Evolutionary conservation across 1,140 invertebrate genomes (phyloP), one percentile per base, ranked within the genome.

Genomic region (Sogatella furcifera): DNA sequence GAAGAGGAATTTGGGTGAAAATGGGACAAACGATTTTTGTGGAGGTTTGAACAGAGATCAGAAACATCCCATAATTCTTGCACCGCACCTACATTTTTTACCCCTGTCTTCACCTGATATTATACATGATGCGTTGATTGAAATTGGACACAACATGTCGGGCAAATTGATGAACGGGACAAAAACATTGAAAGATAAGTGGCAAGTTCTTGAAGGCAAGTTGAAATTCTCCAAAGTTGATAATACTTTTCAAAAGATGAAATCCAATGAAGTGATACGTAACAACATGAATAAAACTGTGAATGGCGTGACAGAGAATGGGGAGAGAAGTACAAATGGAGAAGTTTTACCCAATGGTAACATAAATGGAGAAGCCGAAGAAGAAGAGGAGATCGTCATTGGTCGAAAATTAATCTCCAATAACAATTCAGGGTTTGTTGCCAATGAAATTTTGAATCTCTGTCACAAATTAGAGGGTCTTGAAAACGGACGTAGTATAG

Each of bases 161-260:
- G 76, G 75, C 56, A 79, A 78, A 69, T 68, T 78, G 9, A 76
- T 64, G 64, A 71, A 70, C 11, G 74, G 77, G 60, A 79, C 76
- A 63, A 77, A 75, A 61, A 75, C 72, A 19, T 67, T 80, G 52
- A 77, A 74, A 72, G 74, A 74, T 52, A 74, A 77, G 67, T 77
- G 76, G 65, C 61, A 64, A 38, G 44, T 60, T 5, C 52, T 63
- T 5, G 64, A 64, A 62, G 62, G 54, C 24, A 66, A 66, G 54
- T 31, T 65, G 1, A 60, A 56, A 49, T 57, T 57, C 6, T 56
- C 57, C 3, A 60, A 60, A 41, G 28, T 19, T 17, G 58, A 60
- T 17, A 46, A 31, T 13, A 46, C 19, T 4, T 34, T 52, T 31
- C 34, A 61, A 54, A 13, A 34, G 21, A 42, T 52, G 19, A 46